phyloP scores from a whole-genome alignment of 1,140 invertebrate species.

The Physella acuta region DNA sequence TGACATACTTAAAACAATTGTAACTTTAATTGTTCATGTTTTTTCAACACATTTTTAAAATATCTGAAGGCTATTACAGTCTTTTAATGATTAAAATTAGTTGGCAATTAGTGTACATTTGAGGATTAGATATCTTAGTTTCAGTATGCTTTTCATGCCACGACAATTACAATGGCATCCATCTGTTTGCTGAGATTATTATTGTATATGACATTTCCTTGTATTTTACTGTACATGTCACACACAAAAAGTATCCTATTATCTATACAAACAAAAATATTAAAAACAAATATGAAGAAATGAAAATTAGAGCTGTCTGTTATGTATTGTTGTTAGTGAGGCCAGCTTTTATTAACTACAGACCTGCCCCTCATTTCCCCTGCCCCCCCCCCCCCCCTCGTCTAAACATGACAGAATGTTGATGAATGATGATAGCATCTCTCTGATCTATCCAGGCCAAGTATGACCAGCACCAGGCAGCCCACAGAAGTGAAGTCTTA shows the following conservation, averaged over 20 bases:
- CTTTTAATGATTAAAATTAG: neutral
- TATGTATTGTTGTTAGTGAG: neutral
- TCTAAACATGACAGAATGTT: neutral
- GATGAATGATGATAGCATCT: neutral
- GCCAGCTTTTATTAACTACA: neutral
- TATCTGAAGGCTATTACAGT: neutral
- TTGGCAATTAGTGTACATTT: neutral
- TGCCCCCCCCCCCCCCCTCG: neutral
- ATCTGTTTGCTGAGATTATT: too few species aligned
- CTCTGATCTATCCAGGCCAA: conserved; percentile 67
- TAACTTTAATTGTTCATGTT: neutral
- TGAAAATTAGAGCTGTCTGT: neutral
- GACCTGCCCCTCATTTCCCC: neutral
- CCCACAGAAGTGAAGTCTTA: conserved; percentile 55
- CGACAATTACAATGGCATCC: too few species aligned
- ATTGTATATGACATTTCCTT: too few species aligned
- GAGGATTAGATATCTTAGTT: neutral
- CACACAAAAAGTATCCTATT: too few species aligned
- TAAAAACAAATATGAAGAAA: neutral
- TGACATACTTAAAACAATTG: neutral
- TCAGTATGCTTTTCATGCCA: neutral
- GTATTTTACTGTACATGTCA: too few species aligned
- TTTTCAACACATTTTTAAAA: neutral
- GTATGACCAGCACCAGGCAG: conserved; percentile 69
- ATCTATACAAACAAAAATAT: neutral